Conservation (phyloP, 2,113 vertebrate genomes). For the Phasianus colchicus region DNA sequence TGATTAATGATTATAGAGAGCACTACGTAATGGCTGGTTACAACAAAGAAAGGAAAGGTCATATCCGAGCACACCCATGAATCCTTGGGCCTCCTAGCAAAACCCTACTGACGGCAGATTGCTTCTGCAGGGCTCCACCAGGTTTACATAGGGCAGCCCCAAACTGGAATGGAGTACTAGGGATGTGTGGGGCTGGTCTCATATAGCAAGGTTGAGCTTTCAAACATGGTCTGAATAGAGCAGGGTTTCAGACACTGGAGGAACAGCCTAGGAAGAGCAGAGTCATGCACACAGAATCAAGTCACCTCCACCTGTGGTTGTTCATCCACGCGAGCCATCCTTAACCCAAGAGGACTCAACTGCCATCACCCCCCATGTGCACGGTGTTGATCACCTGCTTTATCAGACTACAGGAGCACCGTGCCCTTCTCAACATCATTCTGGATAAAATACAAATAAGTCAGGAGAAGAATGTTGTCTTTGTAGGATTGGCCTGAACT, state of each 20-base stretch:
- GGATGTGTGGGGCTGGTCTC: rapidly evolving
- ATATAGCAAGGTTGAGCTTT: background rate
- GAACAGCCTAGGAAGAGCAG: background rate
- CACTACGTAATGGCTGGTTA: background rate
- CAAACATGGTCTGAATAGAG: background rate
- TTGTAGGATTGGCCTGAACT: background rate
- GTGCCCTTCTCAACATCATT: background rate
- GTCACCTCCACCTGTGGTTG: background rate
- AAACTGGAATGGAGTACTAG: rapidly evolving
- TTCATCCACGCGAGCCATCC: background rate
- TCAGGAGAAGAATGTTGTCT: background rate
- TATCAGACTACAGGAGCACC: background rate
- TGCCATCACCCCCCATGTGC: rapidly evolving
- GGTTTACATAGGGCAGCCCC: background rate
- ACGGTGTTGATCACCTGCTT: rapidly evolving
- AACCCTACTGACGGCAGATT: background rate
- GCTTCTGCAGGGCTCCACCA: background rate
- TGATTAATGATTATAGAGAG: slow-evolving; percentile 49
- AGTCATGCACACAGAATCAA: rapidly evolving
- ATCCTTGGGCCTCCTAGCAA: background rate
- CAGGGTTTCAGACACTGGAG: background rate
- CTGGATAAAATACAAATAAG: background rate
- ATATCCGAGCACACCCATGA: background rate
- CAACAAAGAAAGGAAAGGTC: background rate
- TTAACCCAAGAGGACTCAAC: background rate